phyloP scores from a whole-genome alignment of 2,113 vertebrate genomes.

The Limanda limanda region DNA sequence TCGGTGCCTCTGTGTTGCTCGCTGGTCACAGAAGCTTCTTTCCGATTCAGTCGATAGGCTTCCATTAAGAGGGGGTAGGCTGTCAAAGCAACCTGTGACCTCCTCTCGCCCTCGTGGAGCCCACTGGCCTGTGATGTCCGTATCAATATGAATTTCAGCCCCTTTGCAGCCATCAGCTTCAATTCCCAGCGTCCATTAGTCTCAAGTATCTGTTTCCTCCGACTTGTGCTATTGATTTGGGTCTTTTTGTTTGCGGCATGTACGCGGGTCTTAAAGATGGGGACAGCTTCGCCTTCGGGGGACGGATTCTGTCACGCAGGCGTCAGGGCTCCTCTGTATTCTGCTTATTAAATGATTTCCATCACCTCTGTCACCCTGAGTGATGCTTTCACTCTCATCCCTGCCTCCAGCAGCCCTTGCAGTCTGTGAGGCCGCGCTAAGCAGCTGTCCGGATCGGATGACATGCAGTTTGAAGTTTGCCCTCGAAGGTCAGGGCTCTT shows the following conservation, averaged over 20 bases:
- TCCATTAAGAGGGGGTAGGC: constrained; percentile 90
- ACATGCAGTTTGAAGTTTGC: constrained; percentile 19
- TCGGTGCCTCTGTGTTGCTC: constrained; percentile 82
- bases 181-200: constrained; percentile 91
- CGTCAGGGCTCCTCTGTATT: constrained; percentile 13
- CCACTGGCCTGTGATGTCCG: constrained; percentile 80
- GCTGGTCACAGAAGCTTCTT: constrained; percentile 83
- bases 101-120: constrained; percentile 75
- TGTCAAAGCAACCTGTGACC: constrained; percentile 87
- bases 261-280: constrained; percentile 76
- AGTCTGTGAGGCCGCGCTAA: background rate
- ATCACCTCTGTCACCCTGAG: constrained; percentile 20
- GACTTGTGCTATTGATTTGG: constrained; percentile 87
- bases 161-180: constrained; percentile 79
- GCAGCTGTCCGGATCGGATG: constrained; percentile 30
- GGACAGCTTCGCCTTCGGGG: constrained; percentile 46
- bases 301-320: constrained; percentile 30
- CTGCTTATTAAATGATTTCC: constrained; percentile 43
- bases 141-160: constrained; percentile 89
- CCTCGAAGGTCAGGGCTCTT: constrained; percentile 71
- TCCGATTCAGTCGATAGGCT: constrained; percentile 87
- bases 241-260: constrained; percentile 72
- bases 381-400: background rate
- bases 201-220: constrained; percentile 88
- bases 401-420: background rate